A percentile compares a stretch with the other conserved stretches of the same genome.
These are phyloP conservation scores for Dioctria linearis DNA, from an alignment of 2,888 invertebrate genomes.

Conservation along the genomic window DNA sequence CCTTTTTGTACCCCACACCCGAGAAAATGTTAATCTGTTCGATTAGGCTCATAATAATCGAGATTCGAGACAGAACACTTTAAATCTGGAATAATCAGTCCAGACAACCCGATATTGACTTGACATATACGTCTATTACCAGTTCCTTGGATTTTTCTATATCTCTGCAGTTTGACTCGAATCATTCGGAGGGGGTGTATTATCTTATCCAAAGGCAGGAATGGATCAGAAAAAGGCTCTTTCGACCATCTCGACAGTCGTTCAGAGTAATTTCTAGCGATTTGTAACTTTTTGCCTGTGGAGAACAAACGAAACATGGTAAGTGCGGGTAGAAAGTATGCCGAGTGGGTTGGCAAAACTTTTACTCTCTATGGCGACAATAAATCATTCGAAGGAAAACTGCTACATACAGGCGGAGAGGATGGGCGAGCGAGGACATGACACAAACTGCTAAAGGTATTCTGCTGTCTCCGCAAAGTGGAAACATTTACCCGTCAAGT, in stretches of 20 bases:
- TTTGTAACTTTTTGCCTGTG: conserved; percentile 56
- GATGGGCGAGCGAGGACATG: conserved; percentile 43
- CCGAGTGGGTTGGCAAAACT: conserved; percentile 51
- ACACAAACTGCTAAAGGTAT: conserved; percentile 57
- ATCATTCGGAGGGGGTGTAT: conserved; percentile 38
- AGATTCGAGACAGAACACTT: conserved; percentile 36
- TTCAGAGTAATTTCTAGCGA: conserved; percentile 58
- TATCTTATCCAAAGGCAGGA: conserved; percentile 34
- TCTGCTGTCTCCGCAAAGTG: conserved; percentile 58
- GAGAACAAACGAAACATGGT: conserved; percentile 23
- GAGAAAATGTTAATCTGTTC: conserved; percentile 46
- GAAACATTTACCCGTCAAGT: conserved; percentile 58
- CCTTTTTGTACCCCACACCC: conserved; percentile 4
- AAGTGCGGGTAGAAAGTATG: conserved; percentile 5
- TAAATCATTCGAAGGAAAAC: conserved; percentile 57
- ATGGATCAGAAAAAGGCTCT: conserved; percentile 47
- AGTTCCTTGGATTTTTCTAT: conserved; percentile 48
- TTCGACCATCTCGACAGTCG: conserved; percentile 55
- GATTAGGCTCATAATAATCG: conserved; percentile 50
- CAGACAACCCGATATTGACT: conserved; percentile 46
- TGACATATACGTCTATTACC: conserved; percentile 45
- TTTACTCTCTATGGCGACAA: conserved; percentile 59
- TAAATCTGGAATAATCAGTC: conserved; percentile 44
- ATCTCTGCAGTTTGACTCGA: conserved; percentile 44
- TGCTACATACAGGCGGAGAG: conserved; percentile 35